phyloP scores from a whole-genome alignment of 2,888 invertebrate genomes.

The Halocaridina rubra region DNA sequence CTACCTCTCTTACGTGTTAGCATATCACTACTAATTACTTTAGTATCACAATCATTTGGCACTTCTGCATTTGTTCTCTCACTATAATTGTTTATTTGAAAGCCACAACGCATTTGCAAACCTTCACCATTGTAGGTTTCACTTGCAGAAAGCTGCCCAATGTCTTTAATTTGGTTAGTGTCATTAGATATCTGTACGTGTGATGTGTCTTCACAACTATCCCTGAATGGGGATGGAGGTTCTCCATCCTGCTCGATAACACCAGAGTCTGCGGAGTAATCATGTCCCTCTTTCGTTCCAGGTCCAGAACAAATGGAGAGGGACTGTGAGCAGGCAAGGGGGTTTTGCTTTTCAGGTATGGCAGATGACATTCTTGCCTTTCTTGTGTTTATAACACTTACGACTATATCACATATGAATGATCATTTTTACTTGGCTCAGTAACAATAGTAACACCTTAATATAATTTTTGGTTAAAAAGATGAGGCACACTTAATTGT shows the following conservation, averaged over 20 bases:
- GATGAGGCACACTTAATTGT: background rate
- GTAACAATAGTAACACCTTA: background rate
- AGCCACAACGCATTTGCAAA: background rate
- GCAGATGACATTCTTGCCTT: constrained; percentile 1
- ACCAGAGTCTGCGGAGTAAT: background rate
- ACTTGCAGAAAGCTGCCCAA: background rate
- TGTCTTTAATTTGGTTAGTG: background rate
- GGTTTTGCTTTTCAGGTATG: background rate
- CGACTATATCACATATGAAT: background rate
- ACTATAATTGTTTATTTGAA: background rate
- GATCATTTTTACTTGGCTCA: background rate
- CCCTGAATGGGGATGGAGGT: background rate
- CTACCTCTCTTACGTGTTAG: background rate
- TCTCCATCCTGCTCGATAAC: constrained; percentile 18
- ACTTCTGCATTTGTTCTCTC: background rate
- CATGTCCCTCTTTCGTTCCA: background rate
- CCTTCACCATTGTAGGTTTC: background rate
- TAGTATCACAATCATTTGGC: background rate
- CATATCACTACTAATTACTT: no score
- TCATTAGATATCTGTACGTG: background rate
- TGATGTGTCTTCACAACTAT: background rate
- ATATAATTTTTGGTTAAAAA: background rate
- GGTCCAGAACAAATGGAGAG: background rate
- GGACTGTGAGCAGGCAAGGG: background rate
- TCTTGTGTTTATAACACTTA: background rate